Evolutionary conservation across 1,140 invertebrate genomes (phyloP).

Genomic region (Drosophila equinoxialis): DNA sequence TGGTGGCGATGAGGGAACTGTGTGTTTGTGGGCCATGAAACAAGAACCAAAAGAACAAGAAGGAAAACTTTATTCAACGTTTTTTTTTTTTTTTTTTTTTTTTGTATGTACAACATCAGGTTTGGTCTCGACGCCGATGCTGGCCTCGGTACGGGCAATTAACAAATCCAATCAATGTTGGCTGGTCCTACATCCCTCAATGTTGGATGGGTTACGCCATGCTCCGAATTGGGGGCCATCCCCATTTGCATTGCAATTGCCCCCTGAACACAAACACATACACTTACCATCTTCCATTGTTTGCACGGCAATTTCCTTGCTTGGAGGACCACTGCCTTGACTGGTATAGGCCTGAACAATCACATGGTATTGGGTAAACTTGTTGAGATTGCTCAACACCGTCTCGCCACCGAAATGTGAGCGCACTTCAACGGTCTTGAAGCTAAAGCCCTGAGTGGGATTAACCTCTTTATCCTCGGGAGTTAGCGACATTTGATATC

Average conservation of each 20-base stretch:
- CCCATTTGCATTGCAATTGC: constrained; percentile 4
- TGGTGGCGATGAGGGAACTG: constrained; percentile 91
- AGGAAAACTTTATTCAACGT: constrained; percentile 60
- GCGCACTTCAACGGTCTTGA: constrained; percentile 89
- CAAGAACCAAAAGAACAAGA: neutral
- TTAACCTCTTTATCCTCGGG: constrained; percentile 81
- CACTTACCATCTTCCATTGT: constrained; percentile 94
- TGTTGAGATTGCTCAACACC: constrained; percentile 88
- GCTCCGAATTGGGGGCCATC: neutral
- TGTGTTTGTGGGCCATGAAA: neutral
- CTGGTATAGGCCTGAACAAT: constrained; percentile 97
- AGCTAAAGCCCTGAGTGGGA: constrained; percentile 85
- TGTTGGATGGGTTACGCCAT: neutral
- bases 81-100: constrained; percentile 24
- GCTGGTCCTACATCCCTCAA: constrained; percentile 19
- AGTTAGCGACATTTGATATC: constrained; percentile 89
- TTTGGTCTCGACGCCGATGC: constrained; percentile 6
- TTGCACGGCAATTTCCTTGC: constrained; percentile 89
- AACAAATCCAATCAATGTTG: constrained; percentile 78
- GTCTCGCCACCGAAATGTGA: constrained; percentile 87
- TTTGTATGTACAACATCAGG: constrained; percentile 10
- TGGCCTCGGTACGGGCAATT: constrained; percentile 64
- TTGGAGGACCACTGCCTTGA: constrained; percentile 93
- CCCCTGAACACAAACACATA: neutral
- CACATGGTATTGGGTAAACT: constrained; percentile 94